Conservation (phyloP, 2,113 vertebrate genomes). For the chimpanzee (Pan troglodytes) region NHGRI_mPanTro3-v2.1_pri NC_072410.2:86542501-86543000, state of each 20-base stretch:
- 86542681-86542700: background rate
- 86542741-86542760: background rate
- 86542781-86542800: background rate
- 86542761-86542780: background rate
- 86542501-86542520: background rate
- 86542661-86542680: background rate
- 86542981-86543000: background rate
- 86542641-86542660: background rate
- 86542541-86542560: background rate
- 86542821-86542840: background rate
- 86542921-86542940: background rate
- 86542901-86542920: background rate
- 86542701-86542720: background rate
- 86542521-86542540: background rate
- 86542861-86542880: background rate
- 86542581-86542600: background rate
- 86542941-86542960: background rate
- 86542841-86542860: background rate
- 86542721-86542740: background rate
- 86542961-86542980: background rate
- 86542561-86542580: background rate
- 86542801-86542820: background rate
- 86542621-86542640: background rate
- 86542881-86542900: background rate
- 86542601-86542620: background rate